Evolutionary conservation across 1,140 invertebrate genomes (phyloP).

Genomic region (Ruditapes philippinarum): DNA sequence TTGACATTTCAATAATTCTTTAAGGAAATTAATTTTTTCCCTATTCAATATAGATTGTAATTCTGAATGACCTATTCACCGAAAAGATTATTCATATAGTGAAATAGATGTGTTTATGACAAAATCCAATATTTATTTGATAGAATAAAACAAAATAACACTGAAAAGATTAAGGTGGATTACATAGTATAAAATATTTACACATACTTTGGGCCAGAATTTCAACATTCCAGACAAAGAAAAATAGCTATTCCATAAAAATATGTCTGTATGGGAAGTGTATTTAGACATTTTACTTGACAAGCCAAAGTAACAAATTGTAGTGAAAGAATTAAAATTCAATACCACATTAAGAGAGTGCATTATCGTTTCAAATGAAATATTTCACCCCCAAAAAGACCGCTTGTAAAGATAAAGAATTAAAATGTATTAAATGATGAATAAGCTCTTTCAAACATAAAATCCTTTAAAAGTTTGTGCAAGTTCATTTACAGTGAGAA

Average conservation of each 20-base stretch:
- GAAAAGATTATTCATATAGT: background rate
- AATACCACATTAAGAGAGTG: background rate
- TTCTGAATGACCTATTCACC: background rate
- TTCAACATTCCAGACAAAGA: background rate
- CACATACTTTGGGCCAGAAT: slow-evolving; percentile 29
- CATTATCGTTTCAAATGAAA: background rate
- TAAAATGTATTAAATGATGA: background rate
- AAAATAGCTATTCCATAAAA: background rate
- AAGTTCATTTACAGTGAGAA: background rate
- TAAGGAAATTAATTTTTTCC: no score
- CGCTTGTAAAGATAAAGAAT: background rate
- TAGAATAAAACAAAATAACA: slow-evolving; percentile 20
- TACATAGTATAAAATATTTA: slow-evolving; percentile 23
- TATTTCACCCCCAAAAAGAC: background rate
- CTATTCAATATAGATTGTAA: background rate
- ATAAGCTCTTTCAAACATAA: background rate
- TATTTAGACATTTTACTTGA: background rate
- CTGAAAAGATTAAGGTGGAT: background rate
- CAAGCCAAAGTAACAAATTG: slow-evolving; percentile 3
- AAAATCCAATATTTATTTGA: slow-evolving; percentile 13
- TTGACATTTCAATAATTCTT: no score
- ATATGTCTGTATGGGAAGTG: background rate
- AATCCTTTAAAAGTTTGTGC: background rate
- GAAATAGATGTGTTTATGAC: background rate
- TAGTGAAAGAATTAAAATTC: background rate